Percentiles rank a stretch among this genome's conserved stretches.
These are phyloP conservation scores for Nyctalus aviator DNA, from an alignment of 2,797 vertebrate species.

Conservation along the genomic window DNA sequence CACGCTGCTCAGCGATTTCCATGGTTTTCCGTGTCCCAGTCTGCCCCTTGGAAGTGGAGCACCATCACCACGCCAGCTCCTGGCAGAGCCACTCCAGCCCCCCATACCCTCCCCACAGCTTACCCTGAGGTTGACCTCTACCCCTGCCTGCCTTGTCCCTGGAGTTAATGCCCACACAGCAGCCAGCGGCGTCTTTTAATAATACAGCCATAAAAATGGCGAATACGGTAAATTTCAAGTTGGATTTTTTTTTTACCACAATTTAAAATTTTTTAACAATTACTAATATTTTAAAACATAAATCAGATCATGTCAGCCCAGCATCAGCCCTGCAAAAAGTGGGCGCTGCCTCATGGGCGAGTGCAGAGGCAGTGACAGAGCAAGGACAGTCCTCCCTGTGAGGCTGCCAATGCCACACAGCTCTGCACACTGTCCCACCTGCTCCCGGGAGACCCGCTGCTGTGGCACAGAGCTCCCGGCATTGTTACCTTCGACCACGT, in stretches of 20 bases:
- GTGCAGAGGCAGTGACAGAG: neutral
- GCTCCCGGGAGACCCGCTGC: neutral
- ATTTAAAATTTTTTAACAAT: neutral
- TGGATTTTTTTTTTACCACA: neutral
- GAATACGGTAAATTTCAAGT: neutral
- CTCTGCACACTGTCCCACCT: neutral
- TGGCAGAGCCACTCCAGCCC: neutral
- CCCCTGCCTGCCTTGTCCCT: neutral
- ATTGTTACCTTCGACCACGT: neutral
- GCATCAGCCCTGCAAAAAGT: neutral
- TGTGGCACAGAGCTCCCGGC: neutral
- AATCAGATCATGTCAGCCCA: neutral
- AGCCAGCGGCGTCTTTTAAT: neutral
- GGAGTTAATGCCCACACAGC: neutral
- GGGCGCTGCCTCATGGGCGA: neutral
- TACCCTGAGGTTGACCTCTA: neutral
- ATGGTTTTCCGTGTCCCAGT: neutral
- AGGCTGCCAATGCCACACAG: neutral
- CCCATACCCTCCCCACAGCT: too few relatives aligned
- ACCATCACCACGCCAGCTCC: too few relatives aligned
- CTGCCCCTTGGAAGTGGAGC: neutral
- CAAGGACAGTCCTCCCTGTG: neutral
- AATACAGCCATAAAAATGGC: neutral
- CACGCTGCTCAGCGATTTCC: neutral
- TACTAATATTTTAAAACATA: slow-evolving; percentile 11